Evolutionary conservation across 1,140 invertebrate genomes (phyloP).

Genomic region (Agrilus planipennis): DNA sequence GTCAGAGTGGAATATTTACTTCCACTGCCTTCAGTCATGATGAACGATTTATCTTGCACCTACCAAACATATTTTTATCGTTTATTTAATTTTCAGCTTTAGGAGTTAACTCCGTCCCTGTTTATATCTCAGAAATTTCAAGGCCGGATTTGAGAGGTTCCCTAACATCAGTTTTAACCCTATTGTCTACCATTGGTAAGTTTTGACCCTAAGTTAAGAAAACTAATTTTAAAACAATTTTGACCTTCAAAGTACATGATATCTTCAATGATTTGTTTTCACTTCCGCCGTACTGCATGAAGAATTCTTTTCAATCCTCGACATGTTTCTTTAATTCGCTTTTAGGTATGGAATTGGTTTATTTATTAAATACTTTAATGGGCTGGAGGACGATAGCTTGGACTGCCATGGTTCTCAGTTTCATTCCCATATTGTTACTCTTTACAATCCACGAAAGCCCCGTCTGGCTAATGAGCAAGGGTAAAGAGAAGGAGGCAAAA

Average conservation of each 20-base stretch:
- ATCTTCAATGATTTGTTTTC: too few species aligned
- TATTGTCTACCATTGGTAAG: constrained; percentile 41
- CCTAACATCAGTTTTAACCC: constrained; percentile 41
- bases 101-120: constrained; percentile 43
- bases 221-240: too few species aligned
- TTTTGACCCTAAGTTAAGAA: too few species aligned
- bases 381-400: constrained; percentile 44
- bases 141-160: constrained; percentile 44
- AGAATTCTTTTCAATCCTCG: too few species aligned
- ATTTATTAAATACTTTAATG: constrained; percentile 42
- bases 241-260: too few species aligned
- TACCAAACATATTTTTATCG: too few species aligned
- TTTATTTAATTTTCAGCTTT: too few species aligned
- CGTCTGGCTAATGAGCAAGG: constrained; percentile 42
- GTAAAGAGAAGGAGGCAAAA: constrained; percentile 39
- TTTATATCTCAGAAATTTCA: constrained; percentile 50
- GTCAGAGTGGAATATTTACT: too few species aligned
- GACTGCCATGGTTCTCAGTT: constrained; percentile 38
- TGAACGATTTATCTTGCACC: too few species aligned
- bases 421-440: constrained; percentile 40
- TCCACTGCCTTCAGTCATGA: too few species aligned
- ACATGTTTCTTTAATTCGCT: too few species aligned
- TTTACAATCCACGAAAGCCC: constrained; percentile 56
- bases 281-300: background rate
- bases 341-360: constrained; percentile 44